Percentiles rank a stretch among this genome's conserved stretches.
Conservation (phyloP, 2,797 vertebrate species). For the Carcharodon carcharias region DNA sequence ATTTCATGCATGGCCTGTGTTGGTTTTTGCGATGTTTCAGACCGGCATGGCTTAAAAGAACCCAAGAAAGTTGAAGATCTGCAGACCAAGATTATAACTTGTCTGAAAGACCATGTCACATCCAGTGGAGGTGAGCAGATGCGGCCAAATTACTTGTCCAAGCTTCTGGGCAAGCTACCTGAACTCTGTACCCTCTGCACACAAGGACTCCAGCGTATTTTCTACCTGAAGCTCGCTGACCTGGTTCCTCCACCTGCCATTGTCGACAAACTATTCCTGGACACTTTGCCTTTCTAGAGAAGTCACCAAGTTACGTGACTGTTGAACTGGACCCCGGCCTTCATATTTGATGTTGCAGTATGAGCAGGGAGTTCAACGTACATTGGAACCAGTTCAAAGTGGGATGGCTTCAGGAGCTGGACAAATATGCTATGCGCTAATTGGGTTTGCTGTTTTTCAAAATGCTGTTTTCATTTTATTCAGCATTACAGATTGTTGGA, state of each 20-base stretch:
- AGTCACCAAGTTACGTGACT: not conserved
- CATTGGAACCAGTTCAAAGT: not conserved
- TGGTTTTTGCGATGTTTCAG: conserved; percentile 48
- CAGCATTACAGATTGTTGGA: conserved; percentile 17
- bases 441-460: conserved; percentile 27
- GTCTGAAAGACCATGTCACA: conserved; percentile 80
- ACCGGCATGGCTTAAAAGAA: conserved; percentile 88
- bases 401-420: not conserved
- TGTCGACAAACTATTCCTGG: conserved; percentile 94
- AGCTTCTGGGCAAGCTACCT: conserved; percentile 84
- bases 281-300: conserved; percentile 84
- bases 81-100: conserved; percentile 79
- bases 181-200: conserved; percentile 90
- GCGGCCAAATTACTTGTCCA: conserved; percentile 77
- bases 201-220: conserved; percentile 90
- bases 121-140: conserved; percentile 57
- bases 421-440: conserved; percentile 6
- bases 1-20: not conserved
- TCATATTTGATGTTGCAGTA: not conserved
- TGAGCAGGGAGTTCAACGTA: not conserved
- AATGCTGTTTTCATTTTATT: conserved; percentile 1
- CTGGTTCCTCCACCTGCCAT: conserved; percentile 87
- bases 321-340: conserved; percentile 22
- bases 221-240: conserved; percentile 94
- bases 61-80: conserved; percentile 86